A percentile compares a stretch with the other conserved stretches of the same genome.
Evolutionary conservation across 2,888 invertebrate species (phyloP).

Genomic region (Sinodicranocentrus sp.): DNA sequence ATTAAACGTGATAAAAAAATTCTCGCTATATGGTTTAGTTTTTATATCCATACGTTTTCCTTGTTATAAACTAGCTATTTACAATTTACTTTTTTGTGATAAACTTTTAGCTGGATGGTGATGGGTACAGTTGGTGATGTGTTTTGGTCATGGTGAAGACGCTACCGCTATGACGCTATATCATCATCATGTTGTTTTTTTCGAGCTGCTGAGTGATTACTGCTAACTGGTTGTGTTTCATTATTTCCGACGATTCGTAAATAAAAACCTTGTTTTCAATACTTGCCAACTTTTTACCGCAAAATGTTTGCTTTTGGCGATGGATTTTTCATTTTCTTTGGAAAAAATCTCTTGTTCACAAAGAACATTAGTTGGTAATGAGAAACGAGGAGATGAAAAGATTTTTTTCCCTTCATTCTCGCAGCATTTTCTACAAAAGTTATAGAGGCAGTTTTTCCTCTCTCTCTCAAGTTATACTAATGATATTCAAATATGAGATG

Average conservation of each 20-base stretch:
- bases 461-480: neutral
- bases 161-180: too few species aligned
- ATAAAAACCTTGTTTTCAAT: constrained; percentile 12
- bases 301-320: constrained; percentile 20
- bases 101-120: neutral
- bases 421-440: too few species aligned
- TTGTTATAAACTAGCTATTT: too few species aligned
- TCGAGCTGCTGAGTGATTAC: constrained; percentile 58
- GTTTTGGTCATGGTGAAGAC: too few species aligned
- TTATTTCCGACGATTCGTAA: constrained; percentile 20
- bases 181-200: constrained; percentile 46
- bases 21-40: too few species aligned
- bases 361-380: neutral
- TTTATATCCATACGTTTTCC: too few species aligned
- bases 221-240: constrained; percentile 16
- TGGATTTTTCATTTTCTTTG: constrained; percentile 15
- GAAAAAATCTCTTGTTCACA: neutral
- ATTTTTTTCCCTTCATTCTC: too few species aligned
- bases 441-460: too few species aligned
- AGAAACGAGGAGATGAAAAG: neutral
- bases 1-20: constrained; percentile 73
- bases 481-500: neutral
- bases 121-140: neutral
- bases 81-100: too few species aligned
- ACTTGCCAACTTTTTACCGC: neutral